Conservation (phyloP, 2,797 vertebrate genomes). For the Anableps anableps region DNA sequence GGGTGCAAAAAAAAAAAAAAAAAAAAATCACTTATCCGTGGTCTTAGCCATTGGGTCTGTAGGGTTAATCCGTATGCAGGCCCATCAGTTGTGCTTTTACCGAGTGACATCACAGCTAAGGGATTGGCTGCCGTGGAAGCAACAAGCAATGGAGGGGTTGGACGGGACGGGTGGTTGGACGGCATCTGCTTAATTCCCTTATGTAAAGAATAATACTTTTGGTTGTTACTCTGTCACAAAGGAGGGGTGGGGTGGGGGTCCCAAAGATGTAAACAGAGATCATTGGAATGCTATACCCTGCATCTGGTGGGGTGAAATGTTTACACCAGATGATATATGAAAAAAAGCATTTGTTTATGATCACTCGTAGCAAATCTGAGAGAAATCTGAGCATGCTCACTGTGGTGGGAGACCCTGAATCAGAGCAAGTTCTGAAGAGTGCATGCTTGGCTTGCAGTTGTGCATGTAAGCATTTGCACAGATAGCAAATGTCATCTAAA, state of each 20-base stretch:
- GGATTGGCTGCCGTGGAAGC: slow-evolving; percentile 69
- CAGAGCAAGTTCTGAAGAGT: slow-evolving; percentile 20
- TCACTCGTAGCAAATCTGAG: background rate
- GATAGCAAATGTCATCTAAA: slow-evolving; percentile 16
- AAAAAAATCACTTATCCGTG: slow-evolving; percentile 80
- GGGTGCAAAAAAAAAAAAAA: background rate
- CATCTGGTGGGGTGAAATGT: slow-evolving; percentile 11
- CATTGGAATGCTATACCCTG: slow-evolving; percentile 17
- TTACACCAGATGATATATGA: slow-evolving; percentile 23
- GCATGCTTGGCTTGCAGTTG: slow-evolving; percentile 7
- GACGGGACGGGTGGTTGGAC: background rate
- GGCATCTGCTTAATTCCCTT: slow-evolving; percentile 80
- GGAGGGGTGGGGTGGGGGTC: slow-evolving; percentile 21
- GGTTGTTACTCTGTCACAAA: slow-evolving; percentile 54
- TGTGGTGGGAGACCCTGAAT: slow-evolving; percentile 4
- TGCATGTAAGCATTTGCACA: background rate
- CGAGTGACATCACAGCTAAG: slow-evolving; percentile 73
- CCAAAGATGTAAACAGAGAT: slow-evolving; percentile 39
- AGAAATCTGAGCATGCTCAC: slow-evolving; percentile 14
- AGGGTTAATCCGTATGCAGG: slow-evolving; percentile 81
- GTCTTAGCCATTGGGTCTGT: slow-evolving; percentile 79
- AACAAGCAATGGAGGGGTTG: slow-evolving; percentile 43
- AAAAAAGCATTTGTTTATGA: slow-evolving; percentile 16
- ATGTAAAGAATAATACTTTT: slow-evolving; percentile 82
- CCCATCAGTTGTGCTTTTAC: slow-evolving; percentile 84